phyloP scores from a whole-genome alignment of 2,888 invertebrate genomes.

The Brachyptera risi region DNA sequence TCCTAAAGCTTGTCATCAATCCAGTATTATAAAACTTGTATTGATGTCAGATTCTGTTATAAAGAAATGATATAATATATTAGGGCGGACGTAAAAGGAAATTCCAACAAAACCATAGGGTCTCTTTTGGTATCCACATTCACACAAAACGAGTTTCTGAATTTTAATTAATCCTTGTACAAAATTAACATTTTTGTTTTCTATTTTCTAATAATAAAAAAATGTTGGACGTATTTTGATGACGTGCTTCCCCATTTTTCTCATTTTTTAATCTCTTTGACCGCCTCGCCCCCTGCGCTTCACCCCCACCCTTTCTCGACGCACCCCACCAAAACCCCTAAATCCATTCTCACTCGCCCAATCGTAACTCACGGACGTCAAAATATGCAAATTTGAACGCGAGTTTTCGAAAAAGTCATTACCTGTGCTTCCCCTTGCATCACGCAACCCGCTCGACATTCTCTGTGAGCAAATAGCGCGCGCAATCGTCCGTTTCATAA shows the following conservation, averaged over 20 bases:
- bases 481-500: background rate
- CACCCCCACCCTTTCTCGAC: background rate
- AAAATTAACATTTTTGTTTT: background rate
- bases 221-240: constrained; percentile 17
- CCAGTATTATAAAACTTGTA: too few relatives aligned
- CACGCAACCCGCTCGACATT: background rate
- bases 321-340: constrained; percentile 1
- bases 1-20: too few relatives aligned
- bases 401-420: constrained; percentile 21
- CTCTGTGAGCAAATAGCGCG: background rate
- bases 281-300: constrained; percentile 10
- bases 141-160: background rate
- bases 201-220: background rate
- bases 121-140: background rate
- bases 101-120: background rate
- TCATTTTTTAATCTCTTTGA: constrained; percentile 32
- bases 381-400: constrained; percentile 29
- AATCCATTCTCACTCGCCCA: constrained; percentile 21
- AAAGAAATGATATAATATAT: too few relatives aligned
- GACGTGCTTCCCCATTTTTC: constrained; percentile 27
- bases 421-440: constrained; percentile 3
- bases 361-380: constrained; percentile 29
- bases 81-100: too few relatives aligned
- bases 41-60: too few relatives aligned
- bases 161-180: background rate